phyloP scores from a whole-genome alignment of 2,797 vertebrate species.

The Podarcis siculus region DNA sequence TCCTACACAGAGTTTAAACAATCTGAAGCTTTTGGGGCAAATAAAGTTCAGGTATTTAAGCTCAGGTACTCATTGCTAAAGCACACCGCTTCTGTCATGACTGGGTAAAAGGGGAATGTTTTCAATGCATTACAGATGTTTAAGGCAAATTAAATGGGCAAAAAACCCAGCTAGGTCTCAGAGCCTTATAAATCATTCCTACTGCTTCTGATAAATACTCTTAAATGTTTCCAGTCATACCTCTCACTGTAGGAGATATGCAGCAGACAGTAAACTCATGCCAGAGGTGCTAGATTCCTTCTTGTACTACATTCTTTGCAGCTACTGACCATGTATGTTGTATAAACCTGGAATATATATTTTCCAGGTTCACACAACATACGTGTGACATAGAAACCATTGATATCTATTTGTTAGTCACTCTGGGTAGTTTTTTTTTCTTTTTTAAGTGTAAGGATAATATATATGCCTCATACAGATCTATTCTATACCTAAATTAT shows the following conservation, averaged over 20 bases:
- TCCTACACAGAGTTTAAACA: constrained; percentile 24
- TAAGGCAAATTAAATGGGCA: constrained; percentile 34
- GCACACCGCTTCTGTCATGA: background rate
- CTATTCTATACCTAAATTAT: background rate
- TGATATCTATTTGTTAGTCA: background rate
- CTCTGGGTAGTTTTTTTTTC: too few species aligned
- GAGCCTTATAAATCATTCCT: constrained; percentile 60
- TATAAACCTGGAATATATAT: background rate
- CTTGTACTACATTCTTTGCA: background rate
- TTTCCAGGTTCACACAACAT: background rate
- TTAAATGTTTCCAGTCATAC: background rate
- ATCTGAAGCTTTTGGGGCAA: constrained; percentile 16
- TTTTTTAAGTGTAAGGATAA: background rate
- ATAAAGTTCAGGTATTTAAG: constrained; percentile 23
- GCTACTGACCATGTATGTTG: background rate
- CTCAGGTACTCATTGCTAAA: constrained; percentile 24
- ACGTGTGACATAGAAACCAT: background rate
- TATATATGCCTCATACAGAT: background rate
- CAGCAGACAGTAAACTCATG: background rate
- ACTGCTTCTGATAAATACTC: constrained; percentile 18
- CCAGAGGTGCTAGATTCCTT: background rate
- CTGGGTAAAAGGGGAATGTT: constrained; percentile 7
- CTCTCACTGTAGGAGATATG: background rate
- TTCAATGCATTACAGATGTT: constrained; percentile 45
- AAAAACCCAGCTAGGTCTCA: constrained; percentile 40